phyloP scores from a whole-genome alignment of 2,888 invertebrate species.

The Ichneumon xanthorius region DNA sequence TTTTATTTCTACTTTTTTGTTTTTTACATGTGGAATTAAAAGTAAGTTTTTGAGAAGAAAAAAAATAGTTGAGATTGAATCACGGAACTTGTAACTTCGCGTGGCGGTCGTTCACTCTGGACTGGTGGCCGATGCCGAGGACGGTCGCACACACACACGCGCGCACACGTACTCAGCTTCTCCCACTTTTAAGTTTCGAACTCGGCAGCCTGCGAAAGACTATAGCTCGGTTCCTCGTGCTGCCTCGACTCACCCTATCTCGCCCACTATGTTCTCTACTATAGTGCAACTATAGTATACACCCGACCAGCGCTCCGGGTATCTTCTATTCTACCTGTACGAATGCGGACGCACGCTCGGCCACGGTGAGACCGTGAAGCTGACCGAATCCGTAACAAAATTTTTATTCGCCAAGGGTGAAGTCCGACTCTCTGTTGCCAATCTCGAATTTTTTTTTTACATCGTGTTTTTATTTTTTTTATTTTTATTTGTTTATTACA shows the following conservation, averaged over 20 bases:
- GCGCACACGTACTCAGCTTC: constrained; percentile 68
- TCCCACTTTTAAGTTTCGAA: constrained; percentile 71
- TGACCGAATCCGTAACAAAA: not conserved
- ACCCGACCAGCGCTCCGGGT: not conserved
- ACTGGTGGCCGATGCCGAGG: constrained; percentile 79
- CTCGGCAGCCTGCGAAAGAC: constrained; percentile 42
- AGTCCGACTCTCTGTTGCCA: not conserved
- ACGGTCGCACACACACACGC: constrained; percentile 68
- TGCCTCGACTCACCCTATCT: constrained; percentile 54
- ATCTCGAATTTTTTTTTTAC: too few relatives aligned
- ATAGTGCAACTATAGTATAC: constrained; percentile 34
- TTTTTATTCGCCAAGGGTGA: not conserved
- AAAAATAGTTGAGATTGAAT: constrained; percentile 22
- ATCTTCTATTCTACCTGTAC: constrained; percentile 11
- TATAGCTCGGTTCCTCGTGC: constrained; percentile 30
- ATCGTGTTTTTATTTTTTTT: too few relatives aligned
- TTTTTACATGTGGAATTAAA: not conserved
- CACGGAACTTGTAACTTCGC: constrained; percentile 70
- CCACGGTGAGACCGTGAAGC: not conserved
- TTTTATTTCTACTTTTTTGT: not conserved
- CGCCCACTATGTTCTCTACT: constrained; percentile 54
- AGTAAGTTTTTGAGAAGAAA: not conserved
- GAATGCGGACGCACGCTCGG: not conserved
- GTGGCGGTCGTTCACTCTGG: constrained; percentile 82
- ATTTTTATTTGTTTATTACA: too few relatives aligned